These are phyloP conservation scores for Scaptomyza polygonia DNA, from an alignment of 2,888 invertebrate genomes.

Conservation along the genomic window DNA sequence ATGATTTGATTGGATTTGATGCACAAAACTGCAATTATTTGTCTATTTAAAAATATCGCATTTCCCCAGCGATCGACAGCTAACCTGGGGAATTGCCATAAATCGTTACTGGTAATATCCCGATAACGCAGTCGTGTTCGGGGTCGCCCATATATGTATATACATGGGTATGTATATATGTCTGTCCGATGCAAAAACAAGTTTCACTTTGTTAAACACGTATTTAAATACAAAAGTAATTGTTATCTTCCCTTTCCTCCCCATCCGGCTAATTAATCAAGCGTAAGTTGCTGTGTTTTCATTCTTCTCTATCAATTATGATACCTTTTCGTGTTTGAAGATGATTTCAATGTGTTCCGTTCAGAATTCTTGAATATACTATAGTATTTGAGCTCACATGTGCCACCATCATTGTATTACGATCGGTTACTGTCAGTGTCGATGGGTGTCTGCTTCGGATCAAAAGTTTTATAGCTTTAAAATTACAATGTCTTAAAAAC, in stretches of 20 bases:
- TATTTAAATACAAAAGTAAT: neutral
- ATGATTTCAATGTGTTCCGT: neutral
- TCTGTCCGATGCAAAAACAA: slow-evolving; percentile 1
- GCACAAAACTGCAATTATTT: neutral
- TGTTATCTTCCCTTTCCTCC: neutral
- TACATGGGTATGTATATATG: too few relatives aligned
- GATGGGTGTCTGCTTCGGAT: too few relatives aligned
- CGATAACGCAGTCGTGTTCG: neutral
- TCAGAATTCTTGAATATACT: neutral
- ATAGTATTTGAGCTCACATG: neutral
- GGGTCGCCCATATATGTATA: slow-evolving; percentile 8
- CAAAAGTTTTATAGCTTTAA: too few relatives aligned
- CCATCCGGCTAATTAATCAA: neutral
- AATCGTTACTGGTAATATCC: slow-evolving; percentile 5
- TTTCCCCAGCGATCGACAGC: slow-evolving; percentile 5
- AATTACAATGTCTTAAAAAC: too few relatives aligned
- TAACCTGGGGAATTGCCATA: slow-evolving; percentile 10
- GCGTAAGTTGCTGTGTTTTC: slow-evolving; percentile 1
- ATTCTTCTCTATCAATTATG: neutral
- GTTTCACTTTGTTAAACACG: slow-evolving; percentile 12
- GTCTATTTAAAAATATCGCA: neutral
- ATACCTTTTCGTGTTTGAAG: neutral
- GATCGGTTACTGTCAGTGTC: too few relatives aligned
- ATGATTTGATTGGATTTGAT: neutral
- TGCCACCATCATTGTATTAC: neutral